Evolutionary conservation across 2,113 vertebrate species (phyloP).

Genomic region (Sialia sialis): DNA sequence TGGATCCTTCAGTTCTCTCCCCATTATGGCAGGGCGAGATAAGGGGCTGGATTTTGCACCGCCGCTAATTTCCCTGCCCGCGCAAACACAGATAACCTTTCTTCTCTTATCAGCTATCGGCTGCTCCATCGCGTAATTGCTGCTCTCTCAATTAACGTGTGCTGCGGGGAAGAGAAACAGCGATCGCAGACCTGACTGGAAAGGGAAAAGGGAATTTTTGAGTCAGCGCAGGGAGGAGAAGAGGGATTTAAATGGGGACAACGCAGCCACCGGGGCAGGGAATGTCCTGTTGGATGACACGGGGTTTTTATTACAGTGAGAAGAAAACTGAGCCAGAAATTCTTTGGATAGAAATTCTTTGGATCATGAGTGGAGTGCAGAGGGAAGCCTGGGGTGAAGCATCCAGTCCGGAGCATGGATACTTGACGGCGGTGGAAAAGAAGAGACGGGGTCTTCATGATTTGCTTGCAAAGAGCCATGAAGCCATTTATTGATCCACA

Average conservation of each 20-base stretch:
- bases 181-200: background rate
- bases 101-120: conserved; percentile 1
- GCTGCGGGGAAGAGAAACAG: background rate
- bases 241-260: background rate
- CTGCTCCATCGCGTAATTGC: background rate
- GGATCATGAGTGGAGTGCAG: no score
- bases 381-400: no score
- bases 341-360: no score
- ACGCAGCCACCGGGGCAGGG: background rate
- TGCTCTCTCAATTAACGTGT: conserved; percentile 11
- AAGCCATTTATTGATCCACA: no score
- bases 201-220: background rate
- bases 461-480: no score
- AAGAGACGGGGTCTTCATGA: no score
- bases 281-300: background rate
- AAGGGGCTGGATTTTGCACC: background rate
- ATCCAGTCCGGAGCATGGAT: no score
- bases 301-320: background rate
- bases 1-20: background rate
- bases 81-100: conserved; percentile 44
- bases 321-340: background rate
- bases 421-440: no score
- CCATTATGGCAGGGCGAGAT: background rate
- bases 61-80: background rate
- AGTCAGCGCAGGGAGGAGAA: background rate